Conservation (phyloP, 2,797 vertebrate species). For the Bovichtus variegatus region DNA sequence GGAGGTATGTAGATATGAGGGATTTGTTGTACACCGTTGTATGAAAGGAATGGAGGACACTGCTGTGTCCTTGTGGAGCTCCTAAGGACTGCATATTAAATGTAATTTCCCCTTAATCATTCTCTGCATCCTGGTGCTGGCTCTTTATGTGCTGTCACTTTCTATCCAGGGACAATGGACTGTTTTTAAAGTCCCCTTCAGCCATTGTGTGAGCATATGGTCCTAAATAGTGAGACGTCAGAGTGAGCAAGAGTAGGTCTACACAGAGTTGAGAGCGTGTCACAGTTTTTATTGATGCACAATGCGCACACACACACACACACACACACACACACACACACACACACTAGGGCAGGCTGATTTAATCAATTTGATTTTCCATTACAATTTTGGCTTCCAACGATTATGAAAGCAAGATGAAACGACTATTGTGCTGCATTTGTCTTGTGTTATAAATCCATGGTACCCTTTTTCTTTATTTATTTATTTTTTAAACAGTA, state of each 20-base stretch:
- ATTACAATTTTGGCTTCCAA: too few relatives aligned
- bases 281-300: neutral
- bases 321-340: neutral
- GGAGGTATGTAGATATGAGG: conserved; percentile 51
- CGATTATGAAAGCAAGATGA: too few relatives aligned
- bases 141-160: conserved; percentile 58
- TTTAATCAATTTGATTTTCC: too few relatives aligned
- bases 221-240: conserved; percentile 22
- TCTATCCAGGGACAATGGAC: conserved; percentile 35
- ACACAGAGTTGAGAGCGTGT: conserved; percentile 6
- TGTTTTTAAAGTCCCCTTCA: conserved; percentile 41
- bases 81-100: conserved; percentile 54
- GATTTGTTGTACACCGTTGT: conserved; percentile 47
- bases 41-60: conserved; percentile 41
- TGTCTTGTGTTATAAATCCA: too few relatives aligned
- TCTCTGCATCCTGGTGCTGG: conserved; percentile 32
- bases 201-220: conserved; percentile 37
- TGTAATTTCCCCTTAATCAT: conserved; percentile 58
- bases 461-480: too few relatives aligned
- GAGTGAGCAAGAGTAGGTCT: neutral
- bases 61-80: conserved; percentile 60
- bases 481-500: too few relatives aligned
- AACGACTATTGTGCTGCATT: too few relatives aligned
- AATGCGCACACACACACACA: neutral
- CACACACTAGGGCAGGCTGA: too few relatives aligned